A percentile compares a stretch with the other conserved stretches of the same genome.
Evolutionary conservation across 2,888 invertebrate species (phyloP).

Genomic region (Heteromyza rotundicornis): DNA sequence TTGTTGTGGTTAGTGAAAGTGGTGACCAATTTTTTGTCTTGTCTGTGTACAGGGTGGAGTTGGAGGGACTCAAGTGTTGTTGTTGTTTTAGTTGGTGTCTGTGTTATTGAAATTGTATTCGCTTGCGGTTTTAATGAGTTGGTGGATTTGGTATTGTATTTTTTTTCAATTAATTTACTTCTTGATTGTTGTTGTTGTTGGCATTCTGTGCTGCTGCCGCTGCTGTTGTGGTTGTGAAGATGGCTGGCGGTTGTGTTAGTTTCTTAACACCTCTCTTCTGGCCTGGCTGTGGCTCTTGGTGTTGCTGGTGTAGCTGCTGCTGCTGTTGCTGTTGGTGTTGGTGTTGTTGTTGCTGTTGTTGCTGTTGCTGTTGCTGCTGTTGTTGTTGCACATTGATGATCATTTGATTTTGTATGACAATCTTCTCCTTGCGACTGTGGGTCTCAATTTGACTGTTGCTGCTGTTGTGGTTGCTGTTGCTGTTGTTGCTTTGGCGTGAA

Average conservation of each 20-base stretch:
- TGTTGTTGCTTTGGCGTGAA: constrained; percentile 30
- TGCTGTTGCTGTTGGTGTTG: constrained; percentile 49
- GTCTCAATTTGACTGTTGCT: constrained; percentile 45
- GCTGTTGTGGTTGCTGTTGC: too few species aligned
- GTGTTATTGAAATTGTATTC: too few species aligned
- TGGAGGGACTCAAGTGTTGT: constrained; percentile 31
- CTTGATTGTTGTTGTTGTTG: constrained; percentile 48
- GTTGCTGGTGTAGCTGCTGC: constrained; percentile 36
- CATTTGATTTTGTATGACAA: constrained; percentile 61
- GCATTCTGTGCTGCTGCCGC: constrained; percentile 36
- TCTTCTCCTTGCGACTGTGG: constrained; percentile 49
- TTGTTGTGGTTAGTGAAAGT: constrained; percentile 26
- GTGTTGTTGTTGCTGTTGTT: constrained; percentile 60
- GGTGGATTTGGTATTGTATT: too few species aligned
- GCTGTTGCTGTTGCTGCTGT: constrained; percentile 47
- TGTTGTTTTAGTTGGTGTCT: constrained; percentile 35
- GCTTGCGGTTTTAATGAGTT: constrained; percentile 28
- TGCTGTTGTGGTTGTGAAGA: constrained; percentile 45
- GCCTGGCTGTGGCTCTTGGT: constrained; percentile 39
- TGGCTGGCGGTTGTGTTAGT: constrained; percentile 37
- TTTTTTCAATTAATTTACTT: constrained; percentile 54
- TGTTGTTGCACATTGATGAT: constrained; percentile 57
- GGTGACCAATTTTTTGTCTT: neutral
- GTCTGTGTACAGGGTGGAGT: constrained; percentile 20
- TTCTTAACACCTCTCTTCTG: constrained; percentile 44